phyloP scores from a whole-genome alignment of 1,140 invertebrate genomes.

The Mylabris phalerata region DNA sequence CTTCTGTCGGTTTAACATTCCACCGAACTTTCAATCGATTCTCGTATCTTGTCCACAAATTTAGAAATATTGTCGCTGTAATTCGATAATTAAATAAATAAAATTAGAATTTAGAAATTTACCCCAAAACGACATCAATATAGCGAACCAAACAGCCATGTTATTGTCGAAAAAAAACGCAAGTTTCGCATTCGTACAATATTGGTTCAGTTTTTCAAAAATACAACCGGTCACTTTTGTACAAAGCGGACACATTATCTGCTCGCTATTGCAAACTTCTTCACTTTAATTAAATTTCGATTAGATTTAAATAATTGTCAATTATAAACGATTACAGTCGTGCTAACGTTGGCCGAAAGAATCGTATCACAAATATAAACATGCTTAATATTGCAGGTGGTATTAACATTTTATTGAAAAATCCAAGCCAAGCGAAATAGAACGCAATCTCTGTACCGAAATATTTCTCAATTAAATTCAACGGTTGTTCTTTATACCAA shows the following conservation, averaged over 20 bases:
- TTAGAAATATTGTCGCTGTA: slow-evolving; percentile 73
- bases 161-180: slow-evolving; percentile 93
- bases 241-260: slow-evolving; percentile 28
- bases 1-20: slow-evolving; percentile 76
- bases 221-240: slow-evolving; percentile 11
- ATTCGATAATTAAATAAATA: slow-evolving; percentile 1
- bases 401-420: slow-evolving; percentile 50
- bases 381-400: slow-evolving; percentile 47
- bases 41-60: slow-evolving; percentile 89
- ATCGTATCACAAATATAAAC: slow-evolving; percentile 9
- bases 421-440: slow-evolving; percentile 47
- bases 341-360: too few relatives aligned
- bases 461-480: slow-evolving; percentile 38
- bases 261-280: slow-evolving; percentile 22
- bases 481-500: slow-evolving; percentile 44
- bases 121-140: slow-evolving; percentile 95
- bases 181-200: slow-evolving; percentile 58
- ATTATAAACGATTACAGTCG: slow-evolving; percentile 11
- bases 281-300: slow-evolving; percentile 14
- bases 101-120: slow-evolving; percentile 35
- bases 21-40: slow-evolving; percentile 80
- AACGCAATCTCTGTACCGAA: slow-evolving; percentile 41
- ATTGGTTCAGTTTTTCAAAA: slow-evolving; percentile 9
- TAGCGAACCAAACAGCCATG: slow-evolving; percentile 84
- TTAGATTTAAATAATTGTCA: neutral